Evolutionary conservation across 2,797 vertebrate genomes (phyloP), one percentile per base, ranked within the genome.

Genomic region (Sebastes iracundus): DNA sequence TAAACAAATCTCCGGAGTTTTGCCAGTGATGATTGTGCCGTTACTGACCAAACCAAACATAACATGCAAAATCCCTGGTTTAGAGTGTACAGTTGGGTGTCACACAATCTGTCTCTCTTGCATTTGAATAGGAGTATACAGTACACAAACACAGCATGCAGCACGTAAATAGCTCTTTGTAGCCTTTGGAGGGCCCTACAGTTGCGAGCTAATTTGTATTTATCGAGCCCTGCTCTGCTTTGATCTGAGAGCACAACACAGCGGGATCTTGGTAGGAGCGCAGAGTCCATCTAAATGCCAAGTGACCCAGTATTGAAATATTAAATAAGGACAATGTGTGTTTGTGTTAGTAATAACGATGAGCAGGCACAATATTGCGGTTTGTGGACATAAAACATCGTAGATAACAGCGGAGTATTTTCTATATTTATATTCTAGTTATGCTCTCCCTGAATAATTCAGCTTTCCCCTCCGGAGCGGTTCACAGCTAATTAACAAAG

Each of bases 401-500:
- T 30, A 33, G 80, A 84, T 74, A 89, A 86, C 60, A 42, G 85
- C 7, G 0, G 46, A 84, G 72, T 69, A 7, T 88, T 93, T 89
- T 92, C 84, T 90, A 71, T 93, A 89, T 94, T 91, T 93, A 83
- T 90, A 88, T 89, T 90, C 87, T 81, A 55, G 82, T 92, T 89
- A 84, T 87, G 80, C 82, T 86, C 72, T 30, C 72, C 73, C 75
- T 92, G 91, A 94, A 93, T 94, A 88, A 93, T 93, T 92, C 84
- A 93, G 84, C 72, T 82, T 89, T 79, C 83, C 90, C 88, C 86
- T 88, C 86, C 56, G 80, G 92, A 91, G 86, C 87, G 77, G 88
- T 94, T 93, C 91, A 85, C 92, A 87, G 89, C 93, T 94, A 93
- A 94, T 95, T 93, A 95, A 91, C 90, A 92, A 90, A 89, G 94